phyloP scores from a whole-genome alignment of 2,797 vertebrate genomes.

The Amblyraja radiata region DNA sequence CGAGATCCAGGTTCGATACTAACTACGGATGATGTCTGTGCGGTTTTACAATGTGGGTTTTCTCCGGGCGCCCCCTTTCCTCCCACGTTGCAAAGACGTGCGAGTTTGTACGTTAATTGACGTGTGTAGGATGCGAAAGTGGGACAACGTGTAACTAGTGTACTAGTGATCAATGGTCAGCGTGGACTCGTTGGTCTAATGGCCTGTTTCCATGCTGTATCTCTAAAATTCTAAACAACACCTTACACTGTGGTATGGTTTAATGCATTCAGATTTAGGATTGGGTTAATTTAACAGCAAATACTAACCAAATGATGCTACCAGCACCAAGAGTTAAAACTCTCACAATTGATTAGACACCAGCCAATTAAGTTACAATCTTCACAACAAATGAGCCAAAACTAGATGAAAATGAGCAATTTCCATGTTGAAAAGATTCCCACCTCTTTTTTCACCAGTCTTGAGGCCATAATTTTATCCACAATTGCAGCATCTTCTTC shows the following conservation, averaged over 20 bases:
- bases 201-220: no score
- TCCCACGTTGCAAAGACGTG: no score
- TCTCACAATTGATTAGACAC: not conserved
- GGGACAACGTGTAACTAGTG: no score
- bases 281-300: not conserved
- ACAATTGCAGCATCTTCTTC: constrained; percentile 97
- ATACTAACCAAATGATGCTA: not conserved
- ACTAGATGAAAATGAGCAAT: not conserved
- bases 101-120: no score
- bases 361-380: not conserved
- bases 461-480: constrained; percentile 93
- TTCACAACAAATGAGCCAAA: not conserved
- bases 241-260: not conserved
- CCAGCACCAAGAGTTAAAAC: not conserved
- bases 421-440: constrained; percentile 44
- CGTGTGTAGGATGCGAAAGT: no score
- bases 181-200: no score
- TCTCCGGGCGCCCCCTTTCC: no score
- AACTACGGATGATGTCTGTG: no score
- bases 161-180: no score
- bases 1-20: no score
- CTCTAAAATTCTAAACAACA: not conserved
- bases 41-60: no score
- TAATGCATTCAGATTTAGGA: not conserved
- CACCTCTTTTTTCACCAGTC: constrained; percentile 85